A percentile compares a stretch with the other conserved stretches of the same genome.
Evolutionary conservation across 2,113 vertebrate species (phyloP).

Genomic region (Hirundichthys speculiger): DNA sequence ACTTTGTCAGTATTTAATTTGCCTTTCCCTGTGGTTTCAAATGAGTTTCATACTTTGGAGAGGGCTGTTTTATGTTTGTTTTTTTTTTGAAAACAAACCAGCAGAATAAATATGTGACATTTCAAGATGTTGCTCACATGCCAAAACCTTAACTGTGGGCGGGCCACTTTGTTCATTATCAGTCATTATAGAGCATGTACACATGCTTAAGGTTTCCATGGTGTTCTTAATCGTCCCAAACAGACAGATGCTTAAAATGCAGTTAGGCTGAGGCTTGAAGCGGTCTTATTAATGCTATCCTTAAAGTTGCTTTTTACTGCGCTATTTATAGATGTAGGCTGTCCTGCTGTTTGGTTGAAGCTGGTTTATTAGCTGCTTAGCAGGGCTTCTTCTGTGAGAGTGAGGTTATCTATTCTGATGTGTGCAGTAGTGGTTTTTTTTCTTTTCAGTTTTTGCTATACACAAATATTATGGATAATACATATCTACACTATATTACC

Average conservation of each 20-base stretch:
- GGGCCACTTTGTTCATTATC: constrained; percentile 2
- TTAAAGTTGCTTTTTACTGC: constrained; percentile 36
- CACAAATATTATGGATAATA: constrained; percentile 11
- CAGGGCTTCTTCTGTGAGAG: constrained; percentile 30
- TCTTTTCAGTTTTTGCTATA: constrained; percentile 14
- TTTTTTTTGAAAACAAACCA: constrained; percentile 16
- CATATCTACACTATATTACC: no score
- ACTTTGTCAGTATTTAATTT: background rate
- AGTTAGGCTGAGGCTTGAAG: constrained; percentile 42
- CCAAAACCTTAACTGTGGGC: background rate
- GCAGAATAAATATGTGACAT: constrained; percentile 19
- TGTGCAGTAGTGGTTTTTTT: constrained; percentile 29
- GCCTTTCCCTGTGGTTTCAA: background rate
- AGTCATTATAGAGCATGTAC: background rate
- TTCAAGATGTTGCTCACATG: constrained; percentile 3
- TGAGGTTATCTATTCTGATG: constrained; percentile 35
- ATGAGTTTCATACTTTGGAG: constrained; percentile 16
- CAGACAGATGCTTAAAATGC: constrained; percentile 43
- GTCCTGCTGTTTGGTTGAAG: constrained; percentile 53
- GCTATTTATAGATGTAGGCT: constrained; percentile 58
- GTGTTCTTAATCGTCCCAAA: constrained; percentile 41
- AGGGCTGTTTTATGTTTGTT: background rate
- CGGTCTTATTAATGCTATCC: constrained; percentile 27
- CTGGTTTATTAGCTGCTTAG: constrained; percentile 68
- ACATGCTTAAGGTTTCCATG: constrained; percentile 17